phyloP scores from a whole-genome alignment of 1,140 invertebrate genomes.

The Orchesella cincta region DNA sequence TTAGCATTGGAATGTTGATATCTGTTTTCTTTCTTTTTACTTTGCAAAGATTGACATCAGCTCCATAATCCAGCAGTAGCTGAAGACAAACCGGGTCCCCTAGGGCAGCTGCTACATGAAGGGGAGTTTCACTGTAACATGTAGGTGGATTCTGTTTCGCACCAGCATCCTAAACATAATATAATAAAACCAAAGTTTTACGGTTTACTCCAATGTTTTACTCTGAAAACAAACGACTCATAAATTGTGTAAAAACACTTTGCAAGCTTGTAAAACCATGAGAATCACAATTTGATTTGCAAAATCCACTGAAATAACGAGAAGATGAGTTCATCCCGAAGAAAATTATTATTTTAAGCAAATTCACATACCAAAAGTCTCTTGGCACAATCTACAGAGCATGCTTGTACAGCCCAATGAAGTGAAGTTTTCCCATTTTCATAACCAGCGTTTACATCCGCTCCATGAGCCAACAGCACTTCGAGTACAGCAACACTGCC shows the following conservation, averaged over 20 bases:
- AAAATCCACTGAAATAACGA: too few species aligned
- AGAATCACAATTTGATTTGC: too few species aligned
- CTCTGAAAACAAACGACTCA: too few species aligned
- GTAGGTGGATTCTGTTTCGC: conserved; percentile 49
- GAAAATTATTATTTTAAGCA: too few species aligned
- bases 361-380: conserved; percentile 32
- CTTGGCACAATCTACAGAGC: conserved; percentile 45
- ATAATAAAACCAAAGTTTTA: too few species aligned
- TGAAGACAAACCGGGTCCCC: conserved; percentile 69
- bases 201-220: too few species aligned
- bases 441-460: conserved; percentile 46
- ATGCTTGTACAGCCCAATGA: conserved; percentile 44
- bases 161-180: conserved; percentile 39
- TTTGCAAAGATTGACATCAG: conserved; percentile 64
- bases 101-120: conserved; percentile 76
- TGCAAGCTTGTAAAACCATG: too few species aligned
- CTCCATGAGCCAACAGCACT: conserved; percentile 42
- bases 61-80: conserved; percentile 69
- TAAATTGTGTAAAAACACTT: too few species aligned
- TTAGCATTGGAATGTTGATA: neutral
- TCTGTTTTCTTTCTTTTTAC: conserved; percentile 3
- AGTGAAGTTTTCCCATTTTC: conserved; percentile 44
- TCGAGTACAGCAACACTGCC: conserved; percentile 32
- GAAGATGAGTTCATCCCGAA: too few species aligned
- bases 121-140: conserved; percentile 67